phyloP scores from a whole-genome alignment of 1,140 invertebrate genomes.

The Listronotus oregonensis region DNA sequence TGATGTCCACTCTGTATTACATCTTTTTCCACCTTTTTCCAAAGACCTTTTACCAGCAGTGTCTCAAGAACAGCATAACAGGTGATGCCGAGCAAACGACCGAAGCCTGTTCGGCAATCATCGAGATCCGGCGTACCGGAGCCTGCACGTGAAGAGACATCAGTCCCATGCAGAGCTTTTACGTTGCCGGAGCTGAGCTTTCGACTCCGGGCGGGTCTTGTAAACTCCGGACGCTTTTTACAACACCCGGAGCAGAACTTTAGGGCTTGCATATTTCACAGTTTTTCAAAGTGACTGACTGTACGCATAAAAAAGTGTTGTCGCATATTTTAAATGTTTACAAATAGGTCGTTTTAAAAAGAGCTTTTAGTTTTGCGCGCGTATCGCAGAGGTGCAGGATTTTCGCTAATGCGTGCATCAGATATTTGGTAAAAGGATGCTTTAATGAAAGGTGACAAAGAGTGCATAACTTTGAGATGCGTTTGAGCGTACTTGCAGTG shows the following conservation, averaged over 20 bases:
- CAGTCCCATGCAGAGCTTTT: conserved; percentile 41
- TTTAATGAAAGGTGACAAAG: conserved; percentile 5
- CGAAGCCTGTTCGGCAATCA: conserved; percentile 25
- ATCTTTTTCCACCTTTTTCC: background rate
- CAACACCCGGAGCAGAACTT: conserved; percentile 14
- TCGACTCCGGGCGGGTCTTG: conserved; percentile 34
- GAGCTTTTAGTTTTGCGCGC: conserved; percentile 14
- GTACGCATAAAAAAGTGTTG: background rate
- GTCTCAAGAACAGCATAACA: conserved; percentile 43
- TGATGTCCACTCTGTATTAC: conserved; percentile 8
- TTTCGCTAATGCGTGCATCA: background rate
- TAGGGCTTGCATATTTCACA: conserved; percentile 21
- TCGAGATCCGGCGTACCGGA: conserved; percentile 38
- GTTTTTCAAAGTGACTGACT: conserved; percentile 2
- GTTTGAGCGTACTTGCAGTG: conserved; percentile 10
- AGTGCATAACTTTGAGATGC: conserved; percentile 24
- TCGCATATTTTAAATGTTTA: background rate
- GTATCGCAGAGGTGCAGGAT: conserved; percentile 10
- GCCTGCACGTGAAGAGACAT: conserved; percentile 42
- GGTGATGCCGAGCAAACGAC: conserved; percentile 37
- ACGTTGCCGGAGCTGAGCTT: conserved; percentile 30
- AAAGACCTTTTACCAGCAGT: conserved; percentile 28
- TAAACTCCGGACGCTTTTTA: conserved; percentile 31
- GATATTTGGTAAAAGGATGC: conserved; percentile 8
- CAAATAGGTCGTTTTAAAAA: background rate